phyloP scores from a whole-genome alignment of 2,888 invertebrate genomes.

The Syrphus vitripennis region DNA sequence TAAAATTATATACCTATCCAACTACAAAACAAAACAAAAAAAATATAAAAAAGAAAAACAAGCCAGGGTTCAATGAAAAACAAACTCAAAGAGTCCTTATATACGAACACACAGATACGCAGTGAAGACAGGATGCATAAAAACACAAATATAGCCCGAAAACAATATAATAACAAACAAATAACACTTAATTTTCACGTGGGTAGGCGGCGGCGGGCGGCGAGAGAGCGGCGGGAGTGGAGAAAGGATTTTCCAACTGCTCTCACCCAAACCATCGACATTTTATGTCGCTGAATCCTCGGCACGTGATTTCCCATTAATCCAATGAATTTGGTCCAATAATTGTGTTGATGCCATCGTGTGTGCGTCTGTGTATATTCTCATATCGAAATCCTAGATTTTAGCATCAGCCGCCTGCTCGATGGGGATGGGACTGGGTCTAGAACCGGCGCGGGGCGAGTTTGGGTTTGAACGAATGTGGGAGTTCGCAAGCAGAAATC shows the following conservation, averaged over 20 bases:
- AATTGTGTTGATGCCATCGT: slow-evolving; percentile 73
- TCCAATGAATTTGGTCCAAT: slow-evolving; percentile 74
- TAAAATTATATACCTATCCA: not conserved
- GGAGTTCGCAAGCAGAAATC: slow-evolving; percentile 4
- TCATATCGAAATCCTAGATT: slow-evolving; percentile 22
- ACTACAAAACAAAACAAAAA: not conserved
- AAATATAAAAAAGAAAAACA: not conserved
- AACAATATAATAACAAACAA: slow-evolving; percentile 66
- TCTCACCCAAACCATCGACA: not conserved
- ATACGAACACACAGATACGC: not conserved
- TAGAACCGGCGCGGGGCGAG: too few species aligned
- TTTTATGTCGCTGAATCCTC: slow-evolving; percentile 61
- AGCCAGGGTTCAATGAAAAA: slow-evolving; percentile 12
- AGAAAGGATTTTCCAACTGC: not conserved
- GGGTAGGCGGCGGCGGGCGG: not conserved
- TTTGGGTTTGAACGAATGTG: not conserved
- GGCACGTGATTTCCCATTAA: slow-evolving; percentile 74
- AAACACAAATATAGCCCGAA: slow-evolving; percentile 46
- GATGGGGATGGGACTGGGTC: not conserved
- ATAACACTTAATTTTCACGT: slow-evolving; percentile 55
- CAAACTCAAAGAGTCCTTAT: not conserved
- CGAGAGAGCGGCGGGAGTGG: not conserved
- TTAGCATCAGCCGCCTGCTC: not conserved
- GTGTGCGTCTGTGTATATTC: slow-evolving; percentile 3
- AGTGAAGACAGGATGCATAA: slow-evolving; percentile 9